A percentile compares a stretch with the other conserved stretches of the same genome.
phyloP scores from a whole-genome alignment of 2,888 invertebrate genomes.

The Xestia c-nigrum region DNA sequence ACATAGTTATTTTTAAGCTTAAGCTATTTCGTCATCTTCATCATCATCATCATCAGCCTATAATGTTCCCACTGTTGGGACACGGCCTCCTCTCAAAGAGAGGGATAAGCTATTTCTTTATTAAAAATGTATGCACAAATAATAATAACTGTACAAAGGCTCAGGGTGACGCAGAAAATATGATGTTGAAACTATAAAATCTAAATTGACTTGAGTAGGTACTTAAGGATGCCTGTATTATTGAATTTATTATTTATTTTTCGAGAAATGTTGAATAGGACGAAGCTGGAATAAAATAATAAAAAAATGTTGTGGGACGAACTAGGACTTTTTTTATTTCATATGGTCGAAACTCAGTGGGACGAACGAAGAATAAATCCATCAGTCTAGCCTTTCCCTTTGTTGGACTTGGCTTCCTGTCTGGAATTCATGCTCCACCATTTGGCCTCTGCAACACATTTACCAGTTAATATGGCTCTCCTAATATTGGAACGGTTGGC shows the following conservation, averaged over 20 bases:
- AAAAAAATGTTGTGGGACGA: too few relatives aligned
- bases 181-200: neutral
- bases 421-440: neutral
- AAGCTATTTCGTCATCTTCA: too few relatives aligned
- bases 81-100: too few relatives aligned
- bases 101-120: too few relatives aligned
- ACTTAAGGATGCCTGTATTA: neutral
- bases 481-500: slow-evolving; percentile 2
- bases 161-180: neutral
- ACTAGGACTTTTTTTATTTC: too few relatives aligned
- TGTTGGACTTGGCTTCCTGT: neutral
- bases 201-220: neutral
- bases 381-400: neutral
- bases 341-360: too few relatives aligned
- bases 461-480: neutral
- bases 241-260: neutral
- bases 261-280: neutral
- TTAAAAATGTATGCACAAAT: neutral
- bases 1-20: neutral
- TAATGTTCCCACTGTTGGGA: too few relatives aligned
- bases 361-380: too few relatives aligned
- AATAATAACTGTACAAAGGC: neutral
- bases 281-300: too few relatives aligned
- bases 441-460: slow-evolving; percentile 14
- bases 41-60: too few relatives aligned